phyloP scores from a whole-genome alignment of 2,113 vertebrate genomes.

The Epinephelus moara region DNA sequence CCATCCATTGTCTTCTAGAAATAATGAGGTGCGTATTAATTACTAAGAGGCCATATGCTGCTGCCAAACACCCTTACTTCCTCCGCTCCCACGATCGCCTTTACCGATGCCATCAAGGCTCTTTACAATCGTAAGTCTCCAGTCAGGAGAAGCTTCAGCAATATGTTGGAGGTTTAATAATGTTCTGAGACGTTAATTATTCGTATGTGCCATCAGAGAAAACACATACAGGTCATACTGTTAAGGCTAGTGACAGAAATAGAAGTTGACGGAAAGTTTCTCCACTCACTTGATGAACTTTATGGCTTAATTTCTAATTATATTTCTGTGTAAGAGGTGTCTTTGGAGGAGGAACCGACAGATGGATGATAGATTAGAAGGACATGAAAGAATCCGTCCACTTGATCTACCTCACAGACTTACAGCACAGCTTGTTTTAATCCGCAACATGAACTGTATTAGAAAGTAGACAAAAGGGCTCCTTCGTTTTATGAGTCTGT shows the following conservation, averaged over 20 bases:
- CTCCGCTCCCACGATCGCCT: slow-evolving; percentile 31
- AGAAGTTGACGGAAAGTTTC: slow-evolving; percentile 9
- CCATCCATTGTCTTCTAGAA: slow-evolving; percentile 62
- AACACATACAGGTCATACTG: slow-evolving; percentile 8
- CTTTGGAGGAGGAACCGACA: background rate
- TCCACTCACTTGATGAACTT: slow-evolving; percentile 2
- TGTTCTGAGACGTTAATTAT: slow-evolving; percentile 35
- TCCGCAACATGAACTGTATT: background rate
- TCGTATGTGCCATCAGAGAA: background rate
- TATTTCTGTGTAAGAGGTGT: background rate
- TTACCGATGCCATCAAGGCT: slow-evolving; percentile 28
- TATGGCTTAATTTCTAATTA: slow-evolving; percentile 3
- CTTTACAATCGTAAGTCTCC: slow-evolving; percentile 36
- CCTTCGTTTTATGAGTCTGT: slow-evolving; percentile 17
- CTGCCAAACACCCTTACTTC: slow-evolving; percentile 36
- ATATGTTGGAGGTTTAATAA: slow-evolving; percentile 19
- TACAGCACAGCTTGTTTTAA: slow-evolving; percentile 21
- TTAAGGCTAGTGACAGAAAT: slow-evolving; percentile 4
- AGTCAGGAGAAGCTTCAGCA: slow-evolving; percentile 12
- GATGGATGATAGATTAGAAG: background rate
- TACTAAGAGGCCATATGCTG: slow-evolving; percentile 62
- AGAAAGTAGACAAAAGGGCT: slow-evolving; percentile 8
- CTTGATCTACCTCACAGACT: slow-evolving; percentile 10
- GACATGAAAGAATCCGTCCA: slow-evolving; percentile 1
- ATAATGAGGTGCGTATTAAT: slow-evolving; percentile 76